These are phyloP conservation scores for Galleria mellonella DNA, from an alignment of 1,140 invertebrate species.

Conservation along the genomic window DNA sequence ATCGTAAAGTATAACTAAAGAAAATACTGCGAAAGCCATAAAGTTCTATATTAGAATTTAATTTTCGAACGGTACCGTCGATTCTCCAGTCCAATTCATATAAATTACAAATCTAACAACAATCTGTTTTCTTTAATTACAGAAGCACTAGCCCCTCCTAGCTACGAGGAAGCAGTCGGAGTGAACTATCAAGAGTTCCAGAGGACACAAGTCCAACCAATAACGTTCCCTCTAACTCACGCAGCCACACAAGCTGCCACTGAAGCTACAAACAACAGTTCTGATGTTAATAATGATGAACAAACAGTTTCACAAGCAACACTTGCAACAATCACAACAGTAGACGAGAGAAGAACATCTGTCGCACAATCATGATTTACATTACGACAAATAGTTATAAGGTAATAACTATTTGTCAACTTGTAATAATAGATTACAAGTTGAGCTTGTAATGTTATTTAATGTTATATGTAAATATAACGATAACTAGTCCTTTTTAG, in stretches of 20 bases:
- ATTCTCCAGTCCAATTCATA: no score
- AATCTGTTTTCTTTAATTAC: slow-evolving; percentile 24
- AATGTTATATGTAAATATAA: no score
- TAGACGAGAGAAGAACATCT: slow-evolving; percentile 10
- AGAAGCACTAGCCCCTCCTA: slow-evolving; percentile 61
- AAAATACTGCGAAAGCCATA: no score
- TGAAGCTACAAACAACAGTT: neutral
- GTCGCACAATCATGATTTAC: neutral
- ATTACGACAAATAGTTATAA: no score
- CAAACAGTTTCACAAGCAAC: neutral
- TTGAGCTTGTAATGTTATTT: no score
- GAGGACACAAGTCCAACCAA: slow-evolving; percentile 31
- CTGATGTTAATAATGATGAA: neutral
- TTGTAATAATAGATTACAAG: no score
- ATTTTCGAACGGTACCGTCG: no score
- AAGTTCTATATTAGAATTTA: no score
- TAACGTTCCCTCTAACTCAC: slow-evolving; percentile 46
- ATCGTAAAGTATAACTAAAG: no score
- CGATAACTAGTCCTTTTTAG: no score
- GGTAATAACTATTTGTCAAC: no score
- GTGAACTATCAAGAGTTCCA: slow-evolving; percentile 47
- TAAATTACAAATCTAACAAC: no score
- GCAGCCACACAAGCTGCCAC: slow-evolving; percentile 30
- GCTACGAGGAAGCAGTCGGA: slow-evolving; percentile 61
- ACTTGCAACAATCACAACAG: slow-evolving; percentile 7